Evolutionary conservation across 2,888 invertebrate species (phyloP), one percentile per base, ranked within the genome.

Genomic region (Mycogona germanica): DNA sequence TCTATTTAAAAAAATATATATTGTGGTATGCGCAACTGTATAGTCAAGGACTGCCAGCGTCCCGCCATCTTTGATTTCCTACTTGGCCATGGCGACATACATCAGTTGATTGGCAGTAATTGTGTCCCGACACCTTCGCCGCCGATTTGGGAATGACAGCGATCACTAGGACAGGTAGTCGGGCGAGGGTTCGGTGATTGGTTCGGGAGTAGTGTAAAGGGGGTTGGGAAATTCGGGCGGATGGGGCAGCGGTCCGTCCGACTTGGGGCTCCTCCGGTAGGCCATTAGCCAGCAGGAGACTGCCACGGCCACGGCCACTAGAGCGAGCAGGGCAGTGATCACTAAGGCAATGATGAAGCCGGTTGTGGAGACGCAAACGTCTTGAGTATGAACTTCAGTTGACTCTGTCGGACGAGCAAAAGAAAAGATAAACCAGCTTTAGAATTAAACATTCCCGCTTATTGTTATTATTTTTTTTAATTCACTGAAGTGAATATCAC

Each of bases 241-340:
- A 76, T 92, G 92, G 61, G 92, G 91, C 64, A 92, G 76, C 45
- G 92, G 92, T 38, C 91, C 91, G 59, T 86, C 80, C 50, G 85
- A 79, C 65, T 87, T 87, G 51, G 89, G 86, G 66, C 86, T 79
- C 63, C 89, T 79, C 62, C 91, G 75, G 74, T 91, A 91, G 63
- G 92, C 92, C 80, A 92, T 87, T 60, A 92, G 77, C 92, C 92
- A 93, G 72, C 92, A 92, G 58, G 89, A 91, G 55, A 92, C 91
- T 55, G 91, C 91, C 49, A 92, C 87, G 28, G 92, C 92, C 55
- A 93, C 91, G 55, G 92, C 91, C 56, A 92, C 91, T 60, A 93
- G 76, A 55, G 92, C 91, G 66, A 93, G 73, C 58, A 92, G 77
- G 48, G 91, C 91, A 60, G 92, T 93, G 68, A 93, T 84, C 59